Conservation (phyloP, 2,888 invertebrate genomes). For the Chrysodeixis includens region DNA sequence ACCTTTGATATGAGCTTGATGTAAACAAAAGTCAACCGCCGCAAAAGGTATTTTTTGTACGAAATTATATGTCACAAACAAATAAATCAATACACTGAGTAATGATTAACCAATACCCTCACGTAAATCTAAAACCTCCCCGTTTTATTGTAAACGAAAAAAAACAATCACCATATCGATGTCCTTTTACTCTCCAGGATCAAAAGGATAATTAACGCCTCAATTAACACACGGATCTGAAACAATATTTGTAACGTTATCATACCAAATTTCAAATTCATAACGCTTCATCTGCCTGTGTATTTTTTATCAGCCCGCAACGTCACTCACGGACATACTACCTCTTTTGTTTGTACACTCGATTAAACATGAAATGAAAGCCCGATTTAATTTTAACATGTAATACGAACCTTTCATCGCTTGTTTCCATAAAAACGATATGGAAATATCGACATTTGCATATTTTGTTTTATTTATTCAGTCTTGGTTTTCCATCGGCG, state of each 20-base stretch:
- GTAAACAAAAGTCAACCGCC: not conserved
- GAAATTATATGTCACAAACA: not conserved
- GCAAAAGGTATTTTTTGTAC: no score
- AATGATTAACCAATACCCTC: no score
- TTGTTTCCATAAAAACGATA: conserved; percentile 37
- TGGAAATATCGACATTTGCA: conserved; percentile 33
- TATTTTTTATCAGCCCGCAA: conserved; percentile 33
- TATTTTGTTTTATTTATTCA: conserved; percentile 21
- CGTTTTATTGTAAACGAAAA: not conserved
- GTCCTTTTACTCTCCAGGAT: not conserved
- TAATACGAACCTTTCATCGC: conserved; percentile 32
- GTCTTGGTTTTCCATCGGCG: not conserved
- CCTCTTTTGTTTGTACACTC: conserved; percentile 36
- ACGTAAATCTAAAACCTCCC: no score
- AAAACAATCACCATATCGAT: not conserved
- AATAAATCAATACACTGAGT: not conserved
- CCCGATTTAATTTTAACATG: conserved; percentile 46
- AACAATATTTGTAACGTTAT: not conserved
- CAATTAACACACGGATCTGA: not conserved
- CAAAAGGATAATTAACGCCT: not conserved
- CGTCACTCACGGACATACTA: conserved; percentile 20
- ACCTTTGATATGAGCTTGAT: no score
- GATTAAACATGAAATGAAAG: conserved; percentile 51
- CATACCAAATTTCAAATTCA: not conserved
- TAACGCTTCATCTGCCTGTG: conserved; percentile 3